These are phyloP conservation scores for Polylopha cassiicola DNA, from an alignment of 2,888 invertebrate species.

Conservation along the genomic window DNA sequence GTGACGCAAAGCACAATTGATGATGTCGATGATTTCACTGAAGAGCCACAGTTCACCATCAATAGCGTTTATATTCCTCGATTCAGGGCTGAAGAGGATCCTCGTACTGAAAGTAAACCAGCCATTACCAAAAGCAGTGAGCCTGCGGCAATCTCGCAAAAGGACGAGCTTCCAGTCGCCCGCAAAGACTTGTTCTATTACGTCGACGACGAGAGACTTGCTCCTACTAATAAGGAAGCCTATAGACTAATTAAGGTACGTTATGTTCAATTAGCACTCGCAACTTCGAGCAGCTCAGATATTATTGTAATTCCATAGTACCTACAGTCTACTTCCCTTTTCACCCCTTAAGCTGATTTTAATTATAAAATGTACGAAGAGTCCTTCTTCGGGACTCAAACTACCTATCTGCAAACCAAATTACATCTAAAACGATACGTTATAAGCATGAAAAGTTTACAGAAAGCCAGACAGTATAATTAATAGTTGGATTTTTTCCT, in stretches of 20 bases:
- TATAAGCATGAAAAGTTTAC: too few species aligned
- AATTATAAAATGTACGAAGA: too few species aligned
- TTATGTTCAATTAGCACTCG: not conserved
- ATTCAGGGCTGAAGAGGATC: too few species aligned
- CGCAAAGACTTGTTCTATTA: conserved; percentile 37
- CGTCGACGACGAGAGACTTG: conserved; percentile 29
- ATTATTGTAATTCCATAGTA: conserved; percentile 39
- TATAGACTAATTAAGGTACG: not conserved
- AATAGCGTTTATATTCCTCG: too few species aligned
- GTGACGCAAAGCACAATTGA: not conserved
- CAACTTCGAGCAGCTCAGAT: conserved; percentile 15
- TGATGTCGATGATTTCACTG: not conserved
- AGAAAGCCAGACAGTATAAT: too few species aligned
- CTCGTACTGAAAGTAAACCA: not conserved
- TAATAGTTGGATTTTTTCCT: too few species aligned
- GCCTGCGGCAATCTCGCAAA: conserved; percentile 1
- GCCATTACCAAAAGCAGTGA: not conserved
- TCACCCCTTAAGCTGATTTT: too few species aligned
- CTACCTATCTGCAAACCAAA: too few species aligned
- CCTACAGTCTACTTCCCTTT: too few species aligned
- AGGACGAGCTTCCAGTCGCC: conserved; percentile 13
- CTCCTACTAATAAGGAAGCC: not conserved
- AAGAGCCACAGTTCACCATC: not conserved
- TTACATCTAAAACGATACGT: too few species aligned
- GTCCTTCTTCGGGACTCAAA: too few species aligned